Conservation (phyloP, 37 sponge, comb jelly and placozoan genomes). For the Tethya wilhelma region DNA sequence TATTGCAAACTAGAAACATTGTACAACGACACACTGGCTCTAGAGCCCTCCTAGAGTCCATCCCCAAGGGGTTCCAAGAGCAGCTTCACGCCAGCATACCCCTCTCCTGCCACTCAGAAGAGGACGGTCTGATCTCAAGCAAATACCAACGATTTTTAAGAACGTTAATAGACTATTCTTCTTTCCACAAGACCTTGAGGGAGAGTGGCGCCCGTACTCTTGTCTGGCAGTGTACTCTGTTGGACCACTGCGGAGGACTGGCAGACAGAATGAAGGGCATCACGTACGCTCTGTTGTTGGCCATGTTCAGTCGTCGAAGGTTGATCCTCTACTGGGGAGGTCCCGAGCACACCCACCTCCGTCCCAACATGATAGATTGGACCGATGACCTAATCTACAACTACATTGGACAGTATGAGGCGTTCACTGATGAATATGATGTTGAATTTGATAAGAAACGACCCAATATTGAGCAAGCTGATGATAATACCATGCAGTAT, state of each 20-base stretch:
- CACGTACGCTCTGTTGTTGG: slow-evolving; percentile 28
- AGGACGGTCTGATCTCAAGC: not conserved
- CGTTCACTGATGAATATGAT: not conserved
- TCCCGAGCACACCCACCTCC: slow-evolving; percentile 5
- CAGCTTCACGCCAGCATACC: not conserved
- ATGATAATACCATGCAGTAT: too few species aligned
- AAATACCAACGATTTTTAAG: not conserved
- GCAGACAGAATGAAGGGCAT: slow-evolving; percentile 41
- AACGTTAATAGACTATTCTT: not conserved
- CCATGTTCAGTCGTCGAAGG: slow-evolving; percentile 24
- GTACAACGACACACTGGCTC: too few species aligned
- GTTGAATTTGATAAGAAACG: not conserved
- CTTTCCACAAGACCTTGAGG: too few species aligned
- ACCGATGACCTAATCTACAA: not conserved
- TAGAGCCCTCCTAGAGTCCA: not conserved
- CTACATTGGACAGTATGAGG: too few species aligned
- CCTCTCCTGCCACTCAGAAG: not conserved
- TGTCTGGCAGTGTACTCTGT: slow-evolving; percentile 29
- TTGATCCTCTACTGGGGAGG: slow-evolving; percentile 29
- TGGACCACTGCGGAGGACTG: slow-evolving; percentile 35
- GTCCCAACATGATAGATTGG: slow-evolving; percentile 33
- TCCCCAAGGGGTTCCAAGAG: not conserved
- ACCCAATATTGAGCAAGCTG: too few species aligned
- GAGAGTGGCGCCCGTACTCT: not conserved
- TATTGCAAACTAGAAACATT: not conserved